Percentiles rank a stretch among this genome's conserved stretches.
Evolutionary conservation across 2,113 vertebrate genomes (phyloP).

Genomic region (Corynorhinus townsendii): DNA sequence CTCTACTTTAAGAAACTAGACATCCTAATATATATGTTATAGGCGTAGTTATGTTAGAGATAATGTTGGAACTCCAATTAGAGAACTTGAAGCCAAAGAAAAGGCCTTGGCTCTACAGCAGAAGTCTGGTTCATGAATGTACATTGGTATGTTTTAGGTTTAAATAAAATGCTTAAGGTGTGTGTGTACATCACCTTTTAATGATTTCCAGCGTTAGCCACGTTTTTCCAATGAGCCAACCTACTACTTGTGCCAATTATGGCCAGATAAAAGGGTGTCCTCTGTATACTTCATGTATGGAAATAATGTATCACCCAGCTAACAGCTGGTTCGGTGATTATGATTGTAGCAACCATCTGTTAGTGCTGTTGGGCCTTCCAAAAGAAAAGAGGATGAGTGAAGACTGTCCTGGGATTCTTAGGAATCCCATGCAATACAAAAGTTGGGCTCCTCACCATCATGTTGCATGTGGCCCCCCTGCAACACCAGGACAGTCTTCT

Average conservation of each 20-base stretch:
- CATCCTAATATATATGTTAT: neutral
- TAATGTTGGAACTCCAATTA: neutral
- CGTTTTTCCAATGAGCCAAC: neutral
- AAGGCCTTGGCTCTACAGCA: neutral
- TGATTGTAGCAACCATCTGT: neutral
- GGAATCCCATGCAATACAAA: neutral
- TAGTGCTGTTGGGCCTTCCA: neutral
- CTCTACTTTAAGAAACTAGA: neutral
- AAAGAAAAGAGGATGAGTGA: neutral
- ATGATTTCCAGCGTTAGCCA: neutral
- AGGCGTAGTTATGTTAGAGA: neutral
- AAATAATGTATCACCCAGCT: neutral
- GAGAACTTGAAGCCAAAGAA: neutral
- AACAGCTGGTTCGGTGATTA: neutral
- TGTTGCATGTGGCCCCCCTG: neutral
- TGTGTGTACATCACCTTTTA: neutral
- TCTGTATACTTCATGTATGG: neutral
- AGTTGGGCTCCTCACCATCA: neutral
- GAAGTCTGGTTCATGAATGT: neutral
- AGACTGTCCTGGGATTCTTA: neutral
- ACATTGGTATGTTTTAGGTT: neutral
- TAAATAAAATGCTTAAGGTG: constrained; percentile 8
- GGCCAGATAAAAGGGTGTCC: neutral
- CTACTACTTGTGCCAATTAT: neutral
- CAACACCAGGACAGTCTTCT: neutral